phyloP scores from a whole-genome alignment of 1,140 invertebrate species.

The Brachionus rubens region DNA sequence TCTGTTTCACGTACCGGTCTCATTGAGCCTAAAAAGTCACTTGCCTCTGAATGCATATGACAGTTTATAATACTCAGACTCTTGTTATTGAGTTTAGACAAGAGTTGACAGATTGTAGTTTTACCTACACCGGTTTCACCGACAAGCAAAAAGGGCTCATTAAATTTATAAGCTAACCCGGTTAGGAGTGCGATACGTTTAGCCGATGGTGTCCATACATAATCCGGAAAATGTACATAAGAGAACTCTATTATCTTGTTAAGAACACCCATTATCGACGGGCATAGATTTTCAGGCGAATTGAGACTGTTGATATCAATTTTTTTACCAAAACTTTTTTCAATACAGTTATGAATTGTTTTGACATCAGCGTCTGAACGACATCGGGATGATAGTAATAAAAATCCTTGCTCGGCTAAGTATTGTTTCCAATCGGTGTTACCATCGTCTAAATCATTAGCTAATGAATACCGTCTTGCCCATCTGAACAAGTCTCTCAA shows the following conservation, averaged over 20 bases:
- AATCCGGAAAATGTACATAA: slow-evolving; percentile 66
- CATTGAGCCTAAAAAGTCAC: slow-evolving; percentile 92
- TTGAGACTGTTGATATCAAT: slow-evolving; percentile 65
- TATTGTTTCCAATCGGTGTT: slow-evolving; percentile 87
- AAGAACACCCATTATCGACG: slow-evolving; percentile 71
- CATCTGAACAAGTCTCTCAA: slow-evolving; percentile 92
- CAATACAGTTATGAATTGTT: slow-evolving; percentile 72
- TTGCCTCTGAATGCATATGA: slow-evolving; percentile 96
- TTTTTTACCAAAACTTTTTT: slow-evolving; percentile 77
- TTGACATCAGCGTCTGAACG: slow-evolving; percentile 73
- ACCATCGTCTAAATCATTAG: slow-evolving; percentile 45
- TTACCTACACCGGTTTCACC: slow-evolving; percentile 97
- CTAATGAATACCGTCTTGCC: slow-evolving; percentile 78
- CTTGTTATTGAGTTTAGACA: slow-evolving; percentile 69
- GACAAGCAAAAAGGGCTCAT: slow-evolving; percentile 90
- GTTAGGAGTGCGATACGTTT: slow-evolving; percentile 84
- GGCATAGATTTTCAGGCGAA: slow-evolving; percentile 67
- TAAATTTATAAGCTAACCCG: slow-evolving; percentile 78
- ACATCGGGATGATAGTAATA: slow-evolving; percentile 87
- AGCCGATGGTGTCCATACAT: slow-evolving; percentile 91
- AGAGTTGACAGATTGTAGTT: slow-evolving; percentile 88
- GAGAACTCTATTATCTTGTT: slow-evolving; percentile 63
- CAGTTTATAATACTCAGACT: slow-evolving; percentile 82
- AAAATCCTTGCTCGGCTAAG: slow-evolving; percentile 91
- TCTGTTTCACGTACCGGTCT: slow-evolving; percentile 71